Percentiles rank a stretch among this genome's conserved stretches.
These are phyloP conservation scores for Reinhardtius hippoglossoides DNA, from an alignment of 2,113 vertebrate species.

Conservation along the genomic window DNA sequence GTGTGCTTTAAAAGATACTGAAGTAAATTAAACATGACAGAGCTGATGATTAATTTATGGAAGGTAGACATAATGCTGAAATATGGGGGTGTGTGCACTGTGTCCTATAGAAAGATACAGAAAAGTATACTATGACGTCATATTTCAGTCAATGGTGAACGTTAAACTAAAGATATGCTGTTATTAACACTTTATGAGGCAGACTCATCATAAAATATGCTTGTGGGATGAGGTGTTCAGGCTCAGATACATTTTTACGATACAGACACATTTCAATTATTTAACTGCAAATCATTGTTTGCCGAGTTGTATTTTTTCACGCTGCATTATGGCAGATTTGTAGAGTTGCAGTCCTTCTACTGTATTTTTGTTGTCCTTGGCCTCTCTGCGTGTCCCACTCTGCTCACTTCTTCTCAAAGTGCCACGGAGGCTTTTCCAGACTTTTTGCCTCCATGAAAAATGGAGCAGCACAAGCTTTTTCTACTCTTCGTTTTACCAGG, in stretches of 20 bases:
- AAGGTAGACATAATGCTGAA: conserved; percentile 52
- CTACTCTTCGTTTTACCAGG: conserved; percentile 52
- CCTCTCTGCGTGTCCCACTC: conserved; percentile 34
- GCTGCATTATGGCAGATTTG: conserved; percentile 13
- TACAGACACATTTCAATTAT: conserved; percentile 23
- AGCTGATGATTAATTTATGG: conserved; percentile 81
- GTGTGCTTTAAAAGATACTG: conserved; percentile 62
- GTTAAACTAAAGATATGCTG: neutral
- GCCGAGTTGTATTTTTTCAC: conserved; percentile 10
- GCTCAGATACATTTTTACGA: neutral
- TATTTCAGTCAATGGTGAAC: too few relatives aligned
- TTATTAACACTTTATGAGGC: neutral
- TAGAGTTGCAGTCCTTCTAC: conserved; percentile 5
- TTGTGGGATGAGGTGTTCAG: neutral
- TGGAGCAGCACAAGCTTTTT: conserved; percentile 65
- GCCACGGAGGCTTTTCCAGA: conserved; percentile 35
- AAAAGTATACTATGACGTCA: neutral
- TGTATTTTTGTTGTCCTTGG: conserved; percentile 11
- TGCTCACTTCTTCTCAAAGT: conserved; percentile 37
- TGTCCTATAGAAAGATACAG: neutral
- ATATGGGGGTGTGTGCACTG: conserved; percentile 20
- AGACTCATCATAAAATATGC: neutral
- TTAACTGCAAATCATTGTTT: conserved; percentile 15
- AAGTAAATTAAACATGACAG: conserved; percentile 82
- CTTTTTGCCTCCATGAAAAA: conserved; percentile 65